phyloP scores from a whole-genome alignment of 2,888 invertebrate species.

The Hemicrepidius hirtus region DNA sequence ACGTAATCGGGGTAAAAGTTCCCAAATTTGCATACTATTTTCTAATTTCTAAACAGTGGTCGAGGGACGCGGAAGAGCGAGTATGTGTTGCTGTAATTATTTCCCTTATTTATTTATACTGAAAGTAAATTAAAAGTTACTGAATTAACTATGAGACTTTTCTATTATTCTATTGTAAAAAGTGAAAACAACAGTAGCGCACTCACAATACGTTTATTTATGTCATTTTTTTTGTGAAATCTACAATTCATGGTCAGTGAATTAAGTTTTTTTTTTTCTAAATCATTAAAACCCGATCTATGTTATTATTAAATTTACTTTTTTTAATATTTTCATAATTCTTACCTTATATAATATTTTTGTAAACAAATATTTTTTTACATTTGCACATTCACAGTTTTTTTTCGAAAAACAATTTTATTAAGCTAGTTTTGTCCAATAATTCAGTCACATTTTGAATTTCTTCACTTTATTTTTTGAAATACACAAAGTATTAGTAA shows the following conservation, averaged over 20 bases:
- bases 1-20: constrained; percentile 18
- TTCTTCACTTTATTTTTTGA: constrained; percentile 24
- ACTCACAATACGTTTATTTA: constrained; percentile 30
- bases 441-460: constrained; percentile 36
- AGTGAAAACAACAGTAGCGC: constrained; percentile 43
- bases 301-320: background rate
- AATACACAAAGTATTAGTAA: background rate
- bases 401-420: background rate
- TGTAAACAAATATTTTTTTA: constrained; percentile 14
- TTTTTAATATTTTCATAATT: background rate
- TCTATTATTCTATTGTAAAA: constrained; percentile 44
- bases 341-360: constrained; percentile 32
- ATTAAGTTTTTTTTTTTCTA: background rate
- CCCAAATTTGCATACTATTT: constrained; percentile 12
- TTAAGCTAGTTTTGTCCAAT: background rate
- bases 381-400: background rate
- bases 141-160: constrained; percentile 41
- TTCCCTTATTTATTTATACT: constrained; percentile 30
- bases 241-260: constrained; percentile 33
- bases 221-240: constrained; percentile 26
- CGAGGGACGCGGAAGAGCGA: constrained; percentile 33
- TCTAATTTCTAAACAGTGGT: constrained; percentile 9
- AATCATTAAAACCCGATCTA: background rate
- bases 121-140: constrained; percentile 37
- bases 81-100: constrained; percentile 32